phyloP scores from a whole-genome alignment of 2,888 invertebrate genomes.

The Strigamia transsilvanica region DNA sequence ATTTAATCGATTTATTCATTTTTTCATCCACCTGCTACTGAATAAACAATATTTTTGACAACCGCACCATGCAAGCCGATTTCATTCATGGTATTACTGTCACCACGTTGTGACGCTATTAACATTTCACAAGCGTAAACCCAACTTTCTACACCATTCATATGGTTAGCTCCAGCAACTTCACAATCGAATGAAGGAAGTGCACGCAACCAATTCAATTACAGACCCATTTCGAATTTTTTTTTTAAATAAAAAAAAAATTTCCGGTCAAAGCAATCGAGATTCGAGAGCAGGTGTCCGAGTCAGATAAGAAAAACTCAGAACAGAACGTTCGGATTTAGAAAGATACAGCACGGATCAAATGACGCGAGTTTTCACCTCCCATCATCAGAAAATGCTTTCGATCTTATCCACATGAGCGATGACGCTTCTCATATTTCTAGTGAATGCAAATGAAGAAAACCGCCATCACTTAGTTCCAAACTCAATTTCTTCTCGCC shows the following conservation, averaged over 20 bases:
- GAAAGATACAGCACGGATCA: not conserved
- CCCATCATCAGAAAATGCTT: not conserved
- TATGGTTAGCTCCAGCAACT: no score
- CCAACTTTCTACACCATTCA: no score
- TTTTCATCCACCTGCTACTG: no score
- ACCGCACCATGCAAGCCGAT: no score
- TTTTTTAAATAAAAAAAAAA: not conserved
- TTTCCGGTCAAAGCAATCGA: not conserved
- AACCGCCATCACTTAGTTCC: not conserved
- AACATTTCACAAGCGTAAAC: no score
- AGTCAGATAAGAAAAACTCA: not conserved
- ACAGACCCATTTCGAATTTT: no score
- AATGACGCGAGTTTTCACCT: not conserved
- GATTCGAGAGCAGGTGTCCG: not conserved
- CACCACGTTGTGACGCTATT: no score
- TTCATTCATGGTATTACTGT: no score
- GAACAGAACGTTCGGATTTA: not conserved
- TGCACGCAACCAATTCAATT: no score
- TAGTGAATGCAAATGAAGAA: constrained; percentile 23
- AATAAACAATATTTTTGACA: no score
- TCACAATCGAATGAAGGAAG: no score
- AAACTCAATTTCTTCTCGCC: not conserved
- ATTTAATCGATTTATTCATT: no score
- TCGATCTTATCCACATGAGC: not conserved
- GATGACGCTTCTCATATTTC: constrained; percentile 1